Evolutionary conservation across 2,797 vertebrate genomes (phyloP).

Genomic region (Artibeus lituratus): DNA sequence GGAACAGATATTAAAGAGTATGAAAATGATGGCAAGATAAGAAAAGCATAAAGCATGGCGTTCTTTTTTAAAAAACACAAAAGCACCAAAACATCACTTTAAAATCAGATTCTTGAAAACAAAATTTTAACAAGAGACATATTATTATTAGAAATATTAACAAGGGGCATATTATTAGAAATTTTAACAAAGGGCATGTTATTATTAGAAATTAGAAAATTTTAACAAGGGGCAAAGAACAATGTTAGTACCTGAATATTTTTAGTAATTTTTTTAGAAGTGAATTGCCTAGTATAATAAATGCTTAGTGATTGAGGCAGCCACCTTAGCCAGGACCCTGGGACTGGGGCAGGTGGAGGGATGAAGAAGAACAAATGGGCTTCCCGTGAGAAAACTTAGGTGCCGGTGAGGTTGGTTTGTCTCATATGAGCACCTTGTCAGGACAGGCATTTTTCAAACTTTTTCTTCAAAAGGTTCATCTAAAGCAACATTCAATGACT

Average conservation of each 20-base stretch:
- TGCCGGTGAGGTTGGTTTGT: neutral
- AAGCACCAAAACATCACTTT: neutral
- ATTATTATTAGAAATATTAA: neutral
- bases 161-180: too few species aligned
- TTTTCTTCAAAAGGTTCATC: conserved; percentile 10
- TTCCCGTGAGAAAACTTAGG: neutral
- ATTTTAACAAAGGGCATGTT: neutral
- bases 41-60: neutral
- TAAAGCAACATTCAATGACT: neutral
- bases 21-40: neutral
- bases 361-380: neutral
- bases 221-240: neutral
- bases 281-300: neutral
- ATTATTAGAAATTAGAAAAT: neutral
- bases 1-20: neutral
- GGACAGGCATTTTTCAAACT: neutral
- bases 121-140: neutral
- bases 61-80: neutral
- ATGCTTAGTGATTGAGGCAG: neutral
- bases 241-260: neutral
- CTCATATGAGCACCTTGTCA: neutral
- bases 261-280: neutral
- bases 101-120: neutral
- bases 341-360: neutral
- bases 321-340: too few species aligned